Evolutionary conservation across 2,113 vertebrate species (phyloP).

Genomic region (Nanorana parkeri): DNA sequence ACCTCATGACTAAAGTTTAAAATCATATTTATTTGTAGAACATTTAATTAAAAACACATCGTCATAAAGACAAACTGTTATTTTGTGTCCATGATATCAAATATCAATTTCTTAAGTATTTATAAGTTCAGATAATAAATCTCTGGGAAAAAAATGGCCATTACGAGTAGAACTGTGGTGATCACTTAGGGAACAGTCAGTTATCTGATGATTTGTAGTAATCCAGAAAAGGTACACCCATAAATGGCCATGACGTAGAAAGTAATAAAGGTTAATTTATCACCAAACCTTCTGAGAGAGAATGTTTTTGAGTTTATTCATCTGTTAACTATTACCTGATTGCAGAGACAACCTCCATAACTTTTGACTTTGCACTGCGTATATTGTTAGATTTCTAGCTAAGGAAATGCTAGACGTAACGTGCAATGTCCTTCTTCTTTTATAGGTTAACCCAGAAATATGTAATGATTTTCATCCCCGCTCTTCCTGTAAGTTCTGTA

Average conservation of each 20-base stretch:
- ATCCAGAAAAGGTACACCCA: not conserved
- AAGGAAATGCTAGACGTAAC: not conserved
- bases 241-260: not conserved
- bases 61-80: too few species aligned
- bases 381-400: not conserved
- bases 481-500: conserved; percentile 89
- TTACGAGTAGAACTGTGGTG: too few species aligned
- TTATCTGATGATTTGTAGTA: too few species aligned
- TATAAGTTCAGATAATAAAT: too few species aligned
- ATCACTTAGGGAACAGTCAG: too few species aligned
- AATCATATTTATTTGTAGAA: too few species aligned
- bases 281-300: not conserved
- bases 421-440: conserved; percentile 22
- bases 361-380: conserved; percentile 1
- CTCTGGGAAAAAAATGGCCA: too few species aligned
- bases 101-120: too few species aligned
- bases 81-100: too few species aligned
- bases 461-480: conserved; percentile 84
- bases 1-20: too few species aligned
- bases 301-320: not conserved
- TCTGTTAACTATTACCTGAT: conserved; percentile 1
- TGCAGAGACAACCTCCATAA: not conserved
- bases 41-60: too few species aligned
- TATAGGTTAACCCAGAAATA: conserved; percentile 90
- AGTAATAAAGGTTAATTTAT: conserved; percentile 9